Base-by-base conservation (phyloP, 2,797 vertebrate genomes). In the Tenualosa thibaudeaui region DNA sequence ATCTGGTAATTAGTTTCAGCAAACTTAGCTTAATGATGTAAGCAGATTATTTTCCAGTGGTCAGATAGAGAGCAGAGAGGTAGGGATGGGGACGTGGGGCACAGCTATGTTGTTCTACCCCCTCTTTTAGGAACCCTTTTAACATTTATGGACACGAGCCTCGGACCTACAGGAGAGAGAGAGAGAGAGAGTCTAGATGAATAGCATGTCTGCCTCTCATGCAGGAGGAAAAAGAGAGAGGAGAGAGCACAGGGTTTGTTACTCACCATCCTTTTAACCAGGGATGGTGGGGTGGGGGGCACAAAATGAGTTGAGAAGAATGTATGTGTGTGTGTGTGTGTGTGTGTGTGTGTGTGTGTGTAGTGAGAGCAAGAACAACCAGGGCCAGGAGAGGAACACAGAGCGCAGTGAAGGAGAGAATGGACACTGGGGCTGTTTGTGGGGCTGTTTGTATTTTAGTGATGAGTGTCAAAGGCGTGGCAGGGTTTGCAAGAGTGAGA, bases 1-100 rank as follows among this genome's bases (percentile, higher is more conserved):
- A 98, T 97, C 97, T 98, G 97, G 96, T 97, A 97, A 98, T 98
- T 98, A 97, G 96, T 97, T 97, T 97, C 96, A 96, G 95, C 93
- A 95, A 96, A 96, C 95, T 97, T 97, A 97, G 95, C 95, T 95
- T 98, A 97, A 98, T 96, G 95, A 97, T 97, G 97, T 97, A 98
- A 97, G 97, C 96, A 97, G 96, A 97, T 98, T 97, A 97, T 96
- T 97, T 95, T 96, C 93, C 92, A 95, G 94, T 93, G 93, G 95
- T 94, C 94, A 95, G 87, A 88, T 86, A 90, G 89, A 85, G 89
- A 88, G 88, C 86, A 89, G 89, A 86, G 89, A 88, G 88, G 81
- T 86, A 90, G 86, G 85, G 83, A 86, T 84, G 46, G 19, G 58
- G 37, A 43, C 3, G 71, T 43, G 71, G 19, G 71, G 37, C 71